Conservation (phyloP, 2,113 vertebrate genomes). For the Notiomystis cincta region DNA sequence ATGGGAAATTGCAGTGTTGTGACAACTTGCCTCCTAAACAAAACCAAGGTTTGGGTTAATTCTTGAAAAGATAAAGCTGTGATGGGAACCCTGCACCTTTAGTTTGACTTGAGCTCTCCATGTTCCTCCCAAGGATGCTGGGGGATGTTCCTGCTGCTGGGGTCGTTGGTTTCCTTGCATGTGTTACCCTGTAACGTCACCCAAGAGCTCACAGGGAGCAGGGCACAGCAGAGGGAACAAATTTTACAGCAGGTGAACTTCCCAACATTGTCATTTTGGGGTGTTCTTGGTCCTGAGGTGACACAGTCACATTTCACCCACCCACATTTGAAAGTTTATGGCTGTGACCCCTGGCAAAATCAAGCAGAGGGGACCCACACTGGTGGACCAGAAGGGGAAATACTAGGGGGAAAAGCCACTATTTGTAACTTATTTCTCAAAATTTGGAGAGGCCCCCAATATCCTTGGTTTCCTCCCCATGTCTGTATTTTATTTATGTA, state of each 20-base stretch:
- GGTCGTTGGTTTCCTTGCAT: neutral
- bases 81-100: neutral
- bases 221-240: neutral
- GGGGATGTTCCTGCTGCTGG: neutral
- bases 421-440: neutral
- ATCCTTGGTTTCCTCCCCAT: neutral
- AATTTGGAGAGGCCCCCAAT: neutral
- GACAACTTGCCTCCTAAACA: neutral
- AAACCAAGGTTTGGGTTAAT: neutral
- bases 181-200: neutral
- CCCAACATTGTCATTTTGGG: neutral
- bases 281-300: neutral
- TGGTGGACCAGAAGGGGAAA: neutral
- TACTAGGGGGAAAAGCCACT: neutral
- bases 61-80: neutral
- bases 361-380: neutral
- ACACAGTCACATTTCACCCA: neutral
- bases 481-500: neutral
- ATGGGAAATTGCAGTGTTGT: rapidly evolving
- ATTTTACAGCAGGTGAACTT: neutral
- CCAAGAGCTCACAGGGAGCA: neutral
- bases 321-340: neutral
- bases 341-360: neutral
- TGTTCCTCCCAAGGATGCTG: neutral
- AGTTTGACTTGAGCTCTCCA: neutral